Base-by-base conservation (phyloP, 1,140 invertebrate species). In the Drusus annulatus region DNA sequence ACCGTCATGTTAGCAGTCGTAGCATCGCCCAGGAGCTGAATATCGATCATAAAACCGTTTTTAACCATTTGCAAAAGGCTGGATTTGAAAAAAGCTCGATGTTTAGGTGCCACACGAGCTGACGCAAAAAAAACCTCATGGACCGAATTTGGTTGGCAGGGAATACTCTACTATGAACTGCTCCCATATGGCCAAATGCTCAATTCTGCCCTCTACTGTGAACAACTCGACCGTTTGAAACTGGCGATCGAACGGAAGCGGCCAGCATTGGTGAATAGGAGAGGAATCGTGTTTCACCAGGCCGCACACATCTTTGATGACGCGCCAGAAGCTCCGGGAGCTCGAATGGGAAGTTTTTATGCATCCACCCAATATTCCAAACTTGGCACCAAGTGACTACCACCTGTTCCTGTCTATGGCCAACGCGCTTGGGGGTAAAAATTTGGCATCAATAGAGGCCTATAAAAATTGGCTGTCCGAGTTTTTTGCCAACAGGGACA, bases 41-140 rank as follows among this genome's bases (percentile, higher is more conserved):
- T 62, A 62, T 62, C 58, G 58, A 62, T 62, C 58, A 62, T 62
- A 62, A 62, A 62, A 62, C 58, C 16, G 58, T 62, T 62, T 62
- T 62, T 2, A 62, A 62, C 58, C 58, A 62, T 62, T 62, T 62
- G 58, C 58, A 62, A 21, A 62, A 62, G 58, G 58, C 58, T 62
- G 58, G 21, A 62, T 62, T 62, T 5, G 19, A 62, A 62, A 62
- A 62, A 62, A 62, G 58, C 21, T 62, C 58, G 58, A 62, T 62
- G 58, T 62, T 54, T 54, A 8, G 52, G 52, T 54, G 52, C 52
- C 52, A 54, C 52, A 54, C 52, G 52, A 54, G 52, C 52, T 3
- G 25, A 28, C 25, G 25, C 25, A 28, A 28, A 28, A 28, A 28
- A 28, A 28, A n/a, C n/a, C n/a, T n/a, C n/a, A n/a, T n/a, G n/a